Evolutionary conservation across 2,113 vertebrate species (phyloP), one percentile per base, ranked within the genome.

Genomic region (Sphyrna mokarran): DNA sequence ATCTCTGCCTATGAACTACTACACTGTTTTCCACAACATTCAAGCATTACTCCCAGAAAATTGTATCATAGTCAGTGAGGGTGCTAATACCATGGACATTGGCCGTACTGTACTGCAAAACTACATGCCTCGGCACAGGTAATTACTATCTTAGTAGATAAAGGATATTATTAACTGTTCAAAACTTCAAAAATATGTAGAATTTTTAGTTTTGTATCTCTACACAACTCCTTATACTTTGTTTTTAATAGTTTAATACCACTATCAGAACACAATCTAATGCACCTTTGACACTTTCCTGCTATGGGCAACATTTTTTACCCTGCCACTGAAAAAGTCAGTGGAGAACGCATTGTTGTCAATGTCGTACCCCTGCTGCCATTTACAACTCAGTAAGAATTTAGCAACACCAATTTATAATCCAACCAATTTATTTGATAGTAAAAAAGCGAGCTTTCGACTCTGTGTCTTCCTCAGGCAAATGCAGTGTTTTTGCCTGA

Each of bases 41-140:
- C 97, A 98, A 96, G 97, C 98, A 85, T 97, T 98, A 40, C 96
- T 99, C 96, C 98, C 99, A 95, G 97, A 96, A 54, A 98, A 99
- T 96, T 99, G 98, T 96, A 97, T 99, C 97, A 97, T 99, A 89
- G 98, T 99, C 18, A 99, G 98, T 0, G 99, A 99, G 96, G 99
- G 99, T 86, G 99, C 99, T 93, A 99, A 99, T 96, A 99, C 99
- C 54, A 99, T 99, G 99, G 99, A 99, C 97, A 99, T 99, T 72
- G 99, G 99, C 63, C 99, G 99, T 91, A 99, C 99, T 11, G 98
- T 99, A 97, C 97, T 99, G 96, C 98, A 98, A 58, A 99, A 99
- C 97, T 97, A 97, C 96, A 96, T 98, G 85, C 98, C 99, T 78
- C 98, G 99, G 86, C 98, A 98, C 97, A 98, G 99, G 99, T 98